Conservation (phyloP, 2,113 vertebrate genomes). For the Leuciscus idus region DNA sequence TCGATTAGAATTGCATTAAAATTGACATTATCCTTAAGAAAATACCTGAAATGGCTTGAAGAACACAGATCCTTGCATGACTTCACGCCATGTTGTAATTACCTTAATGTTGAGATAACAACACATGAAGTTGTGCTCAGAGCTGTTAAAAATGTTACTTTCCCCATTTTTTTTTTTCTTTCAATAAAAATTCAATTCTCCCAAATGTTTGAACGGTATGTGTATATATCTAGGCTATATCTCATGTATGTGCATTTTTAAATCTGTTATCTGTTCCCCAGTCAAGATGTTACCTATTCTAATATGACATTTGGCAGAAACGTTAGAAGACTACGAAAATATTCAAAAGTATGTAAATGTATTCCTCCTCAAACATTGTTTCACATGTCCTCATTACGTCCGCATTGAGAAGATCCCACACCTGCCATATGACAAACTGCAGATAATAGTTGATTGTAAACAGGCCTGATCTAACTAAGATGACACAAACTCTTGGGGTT, state of each 20-base stretch:
- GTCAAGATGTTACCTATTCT: constrained; percentile 29
- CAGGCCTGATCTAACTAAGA: constrained; percentile 20
- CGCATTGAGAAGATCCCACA: constrained; percentile 73
- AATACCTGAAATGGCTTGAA: no score
- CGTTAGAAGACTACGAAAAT: constrained; percentile 50
- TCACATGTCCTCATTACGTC: constrained; percentile 74
- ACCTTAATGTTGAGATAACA: no score
- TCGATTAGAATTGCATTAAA: no score
- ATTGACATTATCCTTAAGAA: no score
- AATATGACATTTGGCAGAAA: constrained; percentile 32
- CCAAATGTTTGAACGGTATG: neutral
- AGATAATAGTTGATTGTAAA: constrained; percentile 52
- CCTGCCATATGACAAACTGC: constrained; percentile 70
- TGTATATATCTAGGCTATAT: neutral
- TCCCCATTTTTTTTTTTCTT: no score
- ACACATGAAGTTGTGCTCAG: no score
- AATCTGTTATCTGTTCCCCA: constrained; percentile 3
- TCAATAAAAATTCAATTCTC: no score
- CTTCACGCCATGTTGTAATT: no score
- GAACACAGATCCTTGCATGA: no score
- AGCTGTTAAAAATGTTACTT: no score
- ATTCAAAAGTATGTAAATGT: constrained; percentile 61
- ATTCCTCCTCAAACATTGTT: constrained; percentile 59
- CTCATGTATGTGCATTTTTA: constrained; percentile 16
- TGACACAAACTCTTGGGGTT: neutral